Base-by-base conservation (phyloP, 2,113 vertebrate species). In the Carassius auratus region DNA sequence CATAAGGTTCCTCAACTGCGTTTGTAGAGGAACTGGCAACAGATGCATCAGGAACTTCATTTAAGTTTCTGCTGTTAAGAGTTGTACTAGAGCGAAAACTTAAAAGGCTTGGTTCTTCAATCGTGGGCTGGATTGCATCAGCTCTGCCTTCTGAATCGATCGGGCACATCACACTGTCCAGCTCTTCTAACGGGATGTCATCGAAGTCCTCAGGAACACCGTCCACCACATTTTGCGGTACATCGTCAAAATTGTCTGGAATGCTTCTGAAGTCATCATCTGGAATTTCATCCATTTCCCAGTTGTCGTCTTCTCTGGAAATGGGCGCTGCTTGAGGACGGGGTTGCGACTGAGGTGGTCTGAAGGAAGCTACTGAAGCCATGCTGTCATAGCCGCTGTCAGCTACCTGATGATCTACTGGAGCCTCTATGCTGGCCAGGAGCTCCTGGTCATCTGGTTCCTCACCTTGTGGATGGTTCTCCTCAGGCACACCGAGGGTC, bases 371-470 rank as follows among this genome's bases (percentile, higher is more conserved):
- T 76, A 69, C 71, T 7, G 84, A 90, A 9, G 74, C 62, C 52
- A 90, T 79, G 45, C 86, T 91, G 38, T 88, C 90, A 17, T 93
- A 42, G 64, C 68, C 42, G 10, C 84, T 96, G 78, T 89, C 90
- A 74, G 88, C 88, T 21, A 92, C 91, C 79, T 90, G 91, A 87
- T 91, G 83, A 62, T 92, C 94, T 66, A 93, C 92, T 85, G 90
- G 94, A 87, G 93, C 95, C 88, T 95, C 93, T 84, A 98, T 91
- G 92, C 95, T 94, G 86, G 97, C 97, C 90, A 99, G 90, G 73
- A 99, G 91, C 86, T 97, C 97, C 90, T 95, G 95, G 91, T 98
- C 97, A 17, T 96, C 96, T 19, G 94, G 92, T 30, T 93, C 85
- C 64, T 66, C 78, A 74, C 26, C 79, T 76, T 74, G 85, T 86